Conservation (phyloP, 2,113 vertebrate species). For the Semnopithecus entellus region DNA sequence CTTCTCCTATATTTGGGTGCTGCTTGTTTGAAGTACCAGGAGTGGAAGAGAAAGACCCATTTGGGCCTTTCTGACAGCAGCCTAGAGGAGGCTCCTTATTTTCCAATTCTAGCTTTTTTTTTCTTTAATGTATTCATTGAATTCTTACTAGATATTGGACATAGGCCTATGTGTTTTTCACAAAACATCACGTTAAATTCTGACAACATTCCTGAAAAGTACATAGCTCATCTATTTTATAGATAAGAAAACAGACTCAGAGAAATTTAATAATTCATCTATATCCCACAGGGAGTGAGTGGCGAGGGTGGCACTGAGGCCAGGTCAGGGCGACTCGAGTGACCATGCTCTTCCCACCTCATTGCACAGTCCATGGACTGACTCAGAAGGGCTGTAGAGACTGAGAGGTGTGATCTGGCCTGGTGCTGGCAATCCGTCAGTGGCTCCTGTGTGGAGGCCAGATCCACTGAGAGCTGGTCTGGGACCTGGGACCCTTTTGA, state of each 20-base stretch:
- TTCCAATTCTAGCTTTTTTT: background rate
- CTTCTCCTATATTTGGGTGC: background rate
- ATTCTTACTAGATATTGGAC: background rate
- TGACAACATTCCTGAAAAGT: background rate
- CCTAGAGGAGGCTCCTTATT: background rate
- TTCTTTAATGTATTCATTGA: background rate
- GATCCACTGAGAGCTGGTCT: background rate
- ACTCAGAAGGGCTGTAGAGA: background rate
- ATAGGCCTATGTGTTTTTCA: background rate
- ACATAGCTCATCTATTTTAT: background rate
- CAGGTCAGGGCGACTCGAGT: background rate
- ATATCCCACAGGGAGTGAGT: background rate
- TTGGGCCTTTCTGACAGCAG: background rate
- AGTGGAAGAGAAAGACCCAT: background rate
- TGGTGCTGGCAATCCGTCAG: background rate
- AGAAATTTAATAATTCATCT: background rate
- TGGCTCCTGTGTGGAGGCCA: background rate
- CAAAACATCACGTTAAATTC: background rate
- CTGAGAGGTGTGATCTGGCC: background rate
- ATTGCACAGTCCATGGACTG: fast-evolving
- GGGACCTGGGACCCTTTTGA: background rate
- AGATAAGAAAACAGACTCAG: background rate
- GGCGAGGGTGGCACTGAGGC: background rate
- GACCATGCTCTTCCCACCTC: background rate
- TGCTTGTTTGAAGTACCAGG: background rate